Evolutionary conservation across 92 coral and sea anemone genomes (phyloP), one percentile per base, ranked within the genome.

Genomic region (Nematostella vectensis): DNA sequence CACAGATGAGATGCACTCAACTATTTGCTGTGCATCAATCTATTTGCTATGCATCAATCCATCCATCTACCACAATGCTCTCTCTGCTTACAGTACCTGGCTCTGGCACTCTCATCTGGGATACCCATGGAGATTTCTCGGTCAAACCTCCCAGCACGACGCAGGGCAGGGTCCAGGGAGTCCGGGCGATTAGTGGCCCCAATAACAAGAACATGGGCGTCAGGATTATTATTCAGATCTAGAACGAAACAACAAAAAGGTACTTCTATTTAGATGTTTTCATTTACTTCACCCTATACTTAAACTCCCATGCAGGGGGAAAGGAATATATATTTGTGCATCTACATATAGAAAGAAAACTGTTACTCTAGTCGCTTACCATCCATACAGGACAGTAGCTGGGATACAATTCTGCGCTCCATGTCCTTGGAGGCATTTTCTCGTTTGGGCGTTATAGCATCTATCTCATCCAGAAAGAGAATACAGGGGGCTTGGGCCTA

Each of bases 171-270:
- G 59, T 93, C 99, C 49, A 93, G 83, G 15, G 96, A 82, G 59
- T 93, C 99, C 4, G 96, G 96, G 28, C 99, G 55, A 64, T 93
- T 93, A 3, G 99, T 93, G 9, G 99, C 99, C 45, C 99, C 96
- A 33, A 93, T 79, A 25, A 93, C 96, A 38, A 93, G 57, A 0
- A 93, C 96, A 33, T 71, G 93, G 1, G 75, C 86, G 27, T 80
- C 74, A 37, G 67, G 78, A 47, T 78, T 79, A 25, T 80, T 80
- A 54, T 87, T 93, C 19, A 93, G 61, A 43, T 93, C 95, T 85
- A 31, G 2, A 66, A 48, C n/a, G n/a, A 36, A 20, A 61, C 42
- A 20, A 24, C 0, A 42, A 53, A 53, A 29, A 16, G 28, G 29
- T n/a, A 0, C 31, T 25, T 23, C 17, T 55, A n/a, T n/a, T n/a